Evolutionary conservation across 2,113 vertebrate species (phyloP).

Genomic region (Cromileptes altivelis): DNA sequence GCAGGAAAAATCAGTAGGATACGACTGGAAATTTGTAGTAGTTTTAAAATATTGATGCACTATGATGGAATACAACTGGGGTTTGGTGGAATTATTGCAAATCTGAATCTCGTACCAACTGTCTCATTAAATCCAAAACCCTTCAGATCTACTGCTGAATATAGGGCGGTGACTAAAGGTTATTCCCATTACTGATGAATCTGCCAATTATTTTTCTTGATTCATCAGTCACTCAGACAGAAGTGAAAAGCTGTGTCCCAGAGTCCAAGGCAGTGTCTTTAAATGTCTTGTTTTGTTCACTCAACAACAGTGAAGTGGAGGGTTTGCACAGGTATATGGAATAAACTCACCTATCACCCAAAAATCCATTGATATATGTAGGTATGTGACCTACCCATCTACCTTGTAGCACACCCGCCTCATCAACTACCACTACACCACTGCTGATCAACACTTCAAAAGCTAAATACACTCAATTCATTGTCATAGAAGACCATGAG

Average conservation of each 20-base stretch:
- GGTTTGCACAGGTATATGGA: no score
- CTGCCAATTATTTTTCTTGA: not conserved
- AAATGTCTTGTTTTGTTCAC: not conserved
- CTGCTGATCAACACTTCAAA: not conserved
- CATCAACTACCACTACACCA: no score
- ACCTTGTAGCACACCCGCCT: no score
- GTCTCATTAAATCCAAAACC: not conserved
- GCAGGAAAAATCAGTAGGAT: not conserved
- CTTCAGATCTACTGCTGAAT: not conserved
- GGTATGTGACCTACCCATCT: no score
- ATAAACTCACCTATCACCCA: no score
- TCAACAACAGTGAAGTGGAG: no score
- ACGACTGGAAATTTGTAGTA: constrained; percentile 16
- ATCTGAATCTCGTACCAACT: not conserved
- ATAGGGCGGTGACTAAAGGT: not conserved
- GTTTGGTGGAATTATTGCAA: not conserved
- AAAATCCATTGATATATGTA: no score
- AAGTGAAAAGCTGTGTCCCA: not conserved
- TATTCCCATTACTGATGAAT: not conserved
- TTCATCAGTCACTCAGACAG: not conserved
- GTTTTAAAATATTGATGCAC: constrained; percentile 2
- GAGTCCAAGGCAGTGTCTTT: not conserved
- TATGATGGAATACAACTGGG: not conserved
- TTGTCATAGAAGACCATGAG: not conserved
- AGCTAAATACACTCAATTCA: not conserved